Evolutionary conservation across 30 jellyfish, hydroid and myxozoan genomes (phyloP).

Genomic region (Chrysaora quinquecirrha): DNA sequence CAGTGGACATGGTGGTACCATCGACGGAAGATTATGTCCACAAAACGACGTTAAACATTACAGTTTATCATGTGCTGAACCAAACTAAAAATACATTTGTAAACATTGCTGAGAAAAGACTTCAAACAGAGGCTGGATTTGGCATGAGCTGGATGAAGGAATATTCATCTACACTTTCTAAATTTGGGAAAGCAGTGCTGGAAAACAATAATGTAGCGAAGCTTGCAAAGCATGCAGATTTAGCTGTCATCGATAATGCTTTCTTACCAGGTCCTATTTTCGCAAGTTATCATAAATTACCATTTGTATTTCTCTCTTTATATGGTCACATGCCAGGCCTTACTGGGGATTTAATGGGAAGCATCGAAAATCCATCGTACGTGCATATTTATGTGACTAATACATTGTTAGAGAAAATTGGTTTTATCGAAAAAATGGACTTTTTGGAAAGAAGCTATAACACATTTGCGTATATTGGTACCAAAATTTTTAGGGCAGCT

Average conservation of each 20-base stretch:
- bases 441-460: constrained; percentile 50
- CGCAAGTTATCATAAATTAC: constrained; percentile 4
- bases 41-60: background rate
- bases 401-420: constrained; percentile 7
- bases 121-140: constrained; percentile 17
- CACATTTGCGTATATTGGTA: background rate
- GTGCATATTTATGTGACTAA: constrained; percentile 14
- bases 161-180: background rate
- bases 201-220: background rate
- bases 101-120: constrained; percentile 12
- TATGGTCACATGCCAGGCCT: constrained; percentile 38
- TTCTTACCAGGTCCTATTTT: constrained; percentile 19
- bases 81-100: constrained; percentile 20
- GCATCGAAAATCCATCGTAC: constrained; percentile 24
- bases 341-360: constrained; percentile 9
- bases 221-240: constrained; percentile 31
- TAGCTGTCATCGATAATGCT: constrained; percentile 32
- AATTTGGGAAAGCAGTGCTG: constrained; percentile 7
- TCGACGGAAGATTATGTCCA: constrained; percentile 41
- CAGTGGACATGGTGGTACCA: constrained; percentile 20
- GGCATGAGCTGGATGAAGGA: constrained; percentile 21
- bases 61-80: constrained; percentile 4
- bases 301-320: constrained; percentile 30
- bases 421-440: constrained; percentile 16
- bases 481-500: background rate